Conservation (phyloP, 2,113 vertebrate species). For the Protobothrops mucrosquamatus region DNA sequence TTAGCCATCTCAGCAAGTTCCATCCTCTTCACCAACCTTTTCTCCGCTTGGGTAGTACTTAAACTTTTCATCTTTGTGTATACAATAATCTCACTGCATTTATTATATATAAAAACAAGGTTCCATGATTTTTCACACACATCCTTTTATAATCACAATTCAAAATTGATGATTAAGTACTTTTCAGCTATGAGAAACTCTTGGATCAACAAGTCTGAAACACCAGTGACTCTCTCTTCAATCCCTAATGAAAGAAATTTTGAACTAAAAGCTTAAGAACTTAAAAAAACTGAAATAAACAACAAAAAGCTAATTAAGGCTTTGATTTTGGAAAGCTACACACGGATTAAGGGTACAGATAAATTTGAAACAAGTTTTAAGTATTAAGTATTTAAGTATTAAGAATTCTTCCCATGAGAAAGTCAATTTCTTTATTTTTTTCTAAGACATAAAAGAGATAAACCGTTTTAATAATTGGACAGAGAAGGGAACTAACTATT, state of each 20-base stretch:
- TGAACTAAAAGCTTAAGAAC: background rate
- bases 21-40: background rate
- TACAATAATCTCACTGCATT: background rate
- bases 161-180: background rate
- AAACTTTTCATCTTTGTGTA: background rate
- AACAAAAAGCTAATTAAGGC: background rate
- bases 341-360: background rate
- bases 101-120: background rate
- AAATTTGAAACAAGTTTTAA: background rate
- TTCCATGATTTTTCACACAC: background rate
- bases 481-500: background rate
- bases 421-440: background rate
- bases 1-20: background rate
- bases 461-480: background rate
- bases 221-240: background rate
- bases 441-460: background rate
- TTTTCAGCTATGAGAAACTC: background rate
- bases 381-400: no score
- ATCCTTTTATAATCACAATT: background rate
- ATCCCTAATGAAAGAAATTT: background rate
- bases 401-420: background rate
- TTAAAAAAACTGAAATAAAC: background rate
- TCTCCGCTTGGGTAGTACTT: background rate
- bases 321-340: background rate
- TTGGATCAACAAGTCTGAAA: background rate